These are phyloP conservation scores for Myiagra hebetior DNA, from an alignment of 2,113 vertebrate genomes.

Conservation along the genomic window DNA sequence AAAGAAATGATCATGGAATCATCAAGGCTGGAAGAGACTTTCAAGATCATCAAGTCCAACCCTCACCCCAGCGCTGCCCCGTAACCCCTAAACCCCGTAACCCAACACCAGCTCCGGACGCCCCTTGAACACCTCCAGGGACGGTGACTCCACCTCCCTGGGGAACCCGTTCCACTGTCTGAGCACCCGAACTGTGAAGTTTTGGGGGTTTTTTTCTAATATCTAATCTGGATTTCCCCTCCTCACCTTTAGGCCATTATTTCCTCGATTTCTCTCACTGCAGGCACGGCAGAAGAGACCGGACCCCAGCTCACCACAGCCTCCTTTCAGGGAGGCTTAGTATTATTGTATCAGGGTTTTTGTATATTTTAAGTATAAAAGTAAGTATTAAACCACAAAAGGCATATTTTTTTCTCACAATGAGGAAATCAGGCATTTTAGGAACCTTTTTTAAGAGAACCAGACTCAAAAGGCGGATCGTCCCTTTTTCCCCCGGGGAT, in stretches of 20 bases:
- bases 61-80: neutral
- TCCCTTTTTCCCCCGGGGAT: neutral
- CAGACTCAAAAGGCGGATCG: accelerated
- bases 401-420: accelerated
- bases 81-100: neutral
- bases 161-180: neutral
- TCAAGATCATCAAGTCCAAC: neutral
- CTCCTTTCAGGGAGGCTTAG: accelerated
- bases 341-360: accelerated
- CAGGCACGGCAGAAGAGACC: too few species aligned
- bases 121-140: too few species aligned
- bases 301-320: neutral
- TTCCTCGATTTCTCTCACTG: too few species aligned
- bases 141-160: neutral
- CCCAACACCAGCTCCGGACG: neutral
- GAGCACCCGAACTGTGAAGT: accelerated
- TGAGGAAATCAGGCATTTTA: neutral
- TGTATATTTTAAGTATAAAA: neutral
- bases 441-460: accelerated
- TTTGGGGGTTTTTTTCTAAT: accelerated
- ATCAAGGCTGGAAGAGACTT: neutral
- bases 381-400: neutral
- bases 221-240: too few species aligned
- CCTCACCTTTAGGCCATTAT: too few species aligned
- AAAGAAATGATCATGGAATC: accelerated